Conservation (phyloP, 2,113 vertebrate species). For the Cyprinodon variegatus region DNA sequence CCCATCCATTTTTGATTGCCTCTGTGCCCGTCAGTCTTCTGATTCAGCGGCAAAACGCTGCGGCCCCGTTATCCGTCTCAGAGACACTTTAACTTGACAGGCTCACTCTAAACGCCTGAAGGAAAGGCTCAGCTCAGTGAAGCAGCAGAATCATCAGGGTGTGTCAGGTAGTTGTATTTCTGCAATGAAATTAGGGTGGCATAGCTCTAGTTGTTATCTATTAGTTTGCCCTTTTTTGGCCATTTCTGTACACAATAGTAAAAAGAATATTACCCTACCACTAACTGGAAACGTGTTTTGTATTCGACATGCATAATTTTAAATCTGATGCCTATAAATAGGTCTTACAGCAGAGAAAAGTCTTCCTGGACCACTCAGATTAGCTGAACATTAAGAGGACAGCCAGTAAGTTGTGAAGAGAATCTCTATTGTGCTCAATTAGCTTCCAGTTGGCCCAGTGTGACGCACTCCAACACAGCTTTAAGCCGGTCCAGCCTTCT, state of each 20-base stretch:
- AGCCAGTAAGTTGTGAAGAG: no score
- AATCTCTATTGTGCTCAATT: no score
- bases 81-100: conserved; percentile 62
- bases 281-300: no score
- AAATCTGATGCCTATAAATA: no score
- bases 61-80: conserved; percentile 42
- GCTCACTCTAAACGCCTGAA: conserved; percentile 40
- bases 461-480: no score
- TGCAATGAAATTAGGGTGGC: neutral
- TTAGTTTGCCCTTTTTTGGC: neutral
- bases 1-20: conserved; percentile 52
- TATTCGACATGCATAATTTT: no score
- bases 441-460: no score
- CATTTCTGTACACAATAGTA: neutral
- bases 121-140: conserved; percentile 39
- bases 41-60: conserved; percentile 30
- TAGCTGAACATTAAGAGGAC: no score
- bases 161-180: conserved; percentile 33
- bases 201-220: neutral
- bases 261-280: neutral
- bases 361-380: no score
- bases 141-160: conserved; percentile 42
- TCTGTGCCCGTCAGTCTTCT: conserved; percentile 55
- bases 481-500: no score
- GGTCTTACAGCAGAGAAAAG: no score